Percentiles rank a stretch among this genome's conserved stretches.
Evolutionary conservation across 2,797 vertebrate genomes (phyloP).

Genomic region (Notolepis coatsorum): DNA sequence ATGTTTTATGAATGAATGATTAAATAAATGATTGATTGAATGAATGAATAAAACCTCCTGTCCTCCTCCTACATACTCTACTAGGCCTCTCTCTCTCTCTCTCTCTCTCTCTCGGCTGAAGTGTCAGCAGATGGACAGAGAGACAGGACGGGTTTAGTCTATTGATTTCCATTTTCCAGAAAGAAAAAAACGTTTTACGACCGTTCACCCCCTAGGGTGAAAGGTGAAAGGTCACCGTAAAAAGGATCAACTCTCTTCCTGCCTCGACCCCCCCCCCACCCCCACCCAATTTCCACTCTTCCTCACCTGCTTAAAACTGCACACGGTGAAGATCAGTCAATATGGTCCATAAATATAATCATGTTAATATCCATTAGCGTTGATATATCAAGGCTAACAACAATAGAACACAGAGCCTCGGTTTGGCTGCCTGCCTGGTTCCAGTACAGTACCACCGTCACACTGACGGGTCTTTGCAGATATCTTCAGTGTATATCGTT

Average conservation of each 20-base stretch:
- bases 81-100: background rate
- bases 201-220: constrained; percentile 18
- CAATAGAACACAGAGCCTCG: background rate
- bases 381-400: constrained; percentile 8
- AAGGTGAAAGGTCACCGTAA: constrained; percentile 46
- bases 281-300: constrained; percentile 24
- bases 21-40: background rate
- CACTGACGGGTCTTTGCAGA: no score
- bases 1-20: background rate
- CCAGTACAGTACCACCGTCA: background rate
- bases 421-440: background rate
- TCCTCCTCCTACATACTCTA: background rate
- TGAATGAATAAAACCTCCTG: background rate
- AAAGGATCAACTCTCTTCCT: constrained; percentile 39
- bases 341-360: constrained; percentile 38
- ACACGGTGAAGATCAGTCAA: constrained; percentile 38
- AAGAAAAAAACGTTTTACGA: constrained; percentile 44
- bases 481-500: no score
- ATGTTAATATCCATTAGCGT: background rate
- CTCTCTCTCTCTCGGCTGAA: background rate
- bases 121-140: background rate
- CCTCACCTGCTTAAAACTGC: constrained; percentile 28
- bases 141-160: constrained; percentile 10
- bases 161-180: constrained; percentile 57
- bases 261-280: constrained; percentile 34